Evolutionary conservation across 2,797 vertebrate species (phyloP).

Genomic region (Anguilla megastoma): DNA sequence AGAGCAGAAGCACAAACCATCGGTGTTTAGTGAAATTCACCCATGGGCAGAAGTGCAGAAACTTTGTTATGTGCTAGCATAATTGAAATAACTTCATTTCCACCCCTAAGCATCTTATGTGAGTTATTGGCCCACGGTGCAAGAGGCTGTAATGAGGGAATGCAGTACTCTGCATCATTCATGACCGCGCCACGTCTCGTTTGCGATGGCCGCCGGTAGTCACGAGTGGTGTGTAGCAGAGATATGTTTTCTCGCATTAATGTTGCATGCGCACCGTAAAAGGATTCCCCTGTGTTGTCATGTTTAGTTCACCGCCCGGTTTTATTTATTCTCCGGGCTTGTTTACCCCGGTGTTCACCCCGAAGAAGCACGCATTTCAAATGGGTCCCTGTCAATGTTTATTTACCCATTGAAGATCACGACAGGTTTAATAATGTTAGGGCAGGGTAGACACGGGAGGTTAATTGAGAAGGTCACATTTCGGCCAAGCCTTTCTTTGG

Average conservation of each 20-base stretch:
- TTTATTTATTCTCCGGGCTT: background rate
- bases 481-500: background rate
- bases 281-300: background rate
- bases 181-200: background rate
- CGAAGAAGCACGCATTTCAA: background rate
- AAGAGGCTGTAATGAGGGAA: background rate
- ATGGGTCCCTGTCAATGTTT: conserved; percentile 3
- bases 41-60: background rate
- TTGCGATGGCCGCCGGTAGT: background rate
- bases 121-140: background rate
- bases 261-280: background rate
- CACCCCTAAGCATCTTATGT: background rate
- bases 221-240: background rate
- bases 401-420: background rate
- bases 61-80: background rate
- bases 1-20: background rate
- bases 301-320: background rate
- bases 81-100: background rate
- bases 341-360: background rate
- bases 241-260: conserved; percentile 4
- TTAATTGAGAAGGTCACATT: background rate
- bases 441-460: background rate
- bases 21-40: background rate
- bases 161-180: background rate
- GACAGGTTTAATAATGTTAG: background rate